phyloP scores from a whole-genome alignment of 2,797 vertebrate species.

The Rhinogobio ventralis region DNA sequence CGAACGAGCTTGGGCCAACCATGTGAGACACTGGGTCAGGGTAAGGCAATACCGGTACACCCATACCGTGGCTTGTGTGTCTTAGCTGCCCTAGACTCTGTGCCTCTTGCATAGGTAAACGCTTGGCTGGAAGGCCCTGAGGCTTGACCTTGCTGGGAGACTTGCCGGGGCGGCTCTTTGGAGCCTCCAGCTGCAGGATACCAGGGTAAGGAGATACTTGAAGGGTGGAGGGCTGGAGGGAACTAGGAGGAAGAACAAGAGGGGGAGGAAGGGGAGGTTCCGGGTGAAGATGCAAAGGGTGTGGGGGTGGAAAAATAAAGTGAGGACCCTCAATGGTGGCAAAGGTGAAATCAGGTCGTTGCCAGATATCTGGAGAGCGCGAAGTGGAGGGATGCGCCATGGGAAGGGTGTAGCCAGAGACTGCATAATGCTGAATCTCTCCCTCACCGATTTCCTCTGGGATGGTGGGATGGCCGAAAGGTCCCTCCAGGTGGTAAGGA shows the following conservation, averaged over 20 bases:
- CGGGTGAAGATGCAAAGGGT: conserved; percentile 85
- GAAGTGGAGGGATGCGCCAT: conserved; percentile 91
- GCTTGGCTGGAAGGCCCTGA: conserved; percentile 88
- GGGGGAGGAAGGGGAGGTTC: conserved; percentile 86
- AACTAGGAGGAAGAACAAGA: conserved; percentile 87
- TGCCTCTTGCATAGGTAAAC: conserved; percentile 98
- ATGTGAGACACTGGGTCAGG: conserved; percentile 91
- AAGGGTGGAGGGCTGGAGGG: conserved; percentile 79
- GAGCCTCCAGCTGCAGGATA: conserved; percentile 91
- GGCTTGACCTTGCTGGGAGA: conserved; percentile 88
- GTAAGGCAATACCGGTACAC: conserved; percentile 99
- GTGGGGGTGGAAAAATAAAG: conserved; percentile 92
- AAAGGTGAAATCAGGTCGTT: conserved; percentile 92
- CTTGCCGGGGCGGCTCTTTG: conserved; percentile 90
- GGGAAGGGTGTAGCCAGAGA: conserved; percentile 93
- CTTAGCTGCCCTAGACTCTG: conserved; percentile 96
- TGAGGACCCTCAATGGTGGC: conserved; percentile 90
- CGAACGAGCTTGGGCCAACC: conserved; percentile 90
- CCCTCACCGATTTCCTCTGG: conserved; percentile 93
- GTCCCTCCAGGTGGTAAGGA: conserved; percentile 91
- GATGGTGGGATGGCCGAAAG: conserved; percentile 92
- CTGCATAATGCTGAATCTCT: conserved; percentile 84
- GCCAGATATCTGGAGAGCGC: conserved; percentile 94
- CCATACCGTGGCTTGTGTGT: conserved; percentile 96
- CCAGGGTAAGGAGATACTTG: conserved; percentile 92